Evolutionary conservation across 1,140 invertebrate genomes (phyloP).

Genomic region (Araneus ventricosus): DNA sequence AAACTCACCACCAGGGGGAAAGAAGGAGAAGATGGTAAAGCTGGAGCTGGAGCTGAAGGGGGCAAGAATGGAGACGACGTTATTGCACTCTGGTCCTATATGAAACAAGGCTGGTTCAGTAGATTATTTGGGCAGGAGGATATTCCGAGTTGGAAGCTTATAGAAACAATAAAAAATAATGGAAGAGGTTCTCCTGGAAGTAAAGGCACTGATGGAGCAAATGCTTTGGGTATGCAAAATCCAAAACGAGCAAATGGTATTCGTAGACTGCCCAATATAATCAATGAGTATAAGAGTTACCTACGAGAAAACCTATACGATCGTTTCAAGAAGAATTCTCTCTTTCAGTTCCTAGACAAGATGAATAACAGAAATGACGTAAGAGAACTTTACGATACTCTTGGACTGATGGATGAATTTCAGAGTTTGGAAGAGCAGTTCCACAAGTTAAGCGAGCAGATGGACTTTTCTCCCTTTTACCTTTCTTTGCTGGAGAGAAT

Average conservation of each 20-base stretch:
- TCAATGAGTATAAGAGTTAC: constrained; percentile 46
- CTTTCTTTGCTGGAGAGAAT: neutral
- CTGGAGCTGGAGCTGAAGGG: neutral
- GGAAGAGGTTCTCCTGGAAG: neutral
- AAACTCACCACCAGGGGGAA: neutral
- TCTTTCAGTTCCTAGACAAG: neutral
- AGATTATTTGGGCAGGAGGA: too few species aligned
- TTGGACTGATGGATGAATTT: constrained; percentile 36
- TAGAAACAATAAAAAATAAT: neutral
- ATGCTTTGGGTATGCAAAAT: neutral
- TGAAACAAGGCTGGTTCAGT: too few species aligned
- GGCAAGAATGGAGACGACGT: neutral
- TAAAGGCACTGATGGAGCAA: neutral
- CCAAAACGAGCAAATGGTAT: neutral
- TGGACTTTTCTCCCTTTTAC: constrained; percentile 32
- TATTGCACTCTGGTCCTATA: too few species aligned
- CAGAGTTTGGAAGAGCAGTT: neutral
- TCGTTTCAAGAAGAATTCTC: neutral
- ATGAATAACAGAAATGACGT: neutral
- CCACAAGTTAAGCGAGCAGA: neutral
- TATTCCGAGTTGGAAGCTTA: neutral
- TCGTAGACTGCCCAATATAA: neutral
- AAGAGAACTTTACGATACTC: neutral
- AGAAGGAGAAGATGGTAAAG: neutral
- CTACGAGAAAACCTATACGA: constrained; percentile 16